Evolutionary conservation across 2,113 vertebrate species (phyloP), one percentile per base, ranked within the genome.

Genomic region (Ondatra zibethicus): DNA sequence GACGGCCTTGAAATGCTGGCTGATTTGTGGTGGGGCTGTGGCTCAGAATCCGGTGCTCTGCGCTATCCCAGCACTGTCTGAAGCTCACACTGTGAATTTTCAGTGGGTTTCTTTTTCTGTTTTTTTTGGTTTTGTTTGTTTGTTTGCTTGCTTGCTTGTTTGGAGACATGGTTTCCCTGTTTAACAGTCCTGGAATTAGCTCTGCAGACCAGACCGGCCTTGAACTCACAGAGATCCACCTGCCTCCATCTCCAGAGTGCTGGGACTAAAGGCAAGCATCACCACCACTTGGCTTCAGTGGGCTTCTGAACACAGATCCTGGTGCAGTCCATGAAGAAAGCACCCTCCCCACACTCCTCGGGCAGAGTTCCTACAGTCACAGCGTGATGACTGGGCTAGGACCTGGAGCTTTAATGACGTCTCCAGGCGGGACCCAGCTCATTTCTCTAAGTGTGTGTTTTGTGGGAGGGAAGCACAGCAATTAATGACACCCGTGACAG

Each of bases 381-480:
- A 33, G 52, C 63, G 39, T 58, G 50, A 16, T 42, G n/a, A 39
- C 3, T n/a, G 36, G 87, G 36, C n/a, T 2, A 70, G 72, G 50
- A 55, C 68, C 1, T 7, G 8, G 29, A 5, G 0, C 63, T 58
- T 87, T 89, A 45, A 66, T 16, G 50, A 45, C 29, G 42, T 80
- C 33, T 21, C 86, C 0, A 1, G 65, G 3, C 50, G 2, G 55
- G 29, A 27, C 42, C 39, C 2, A 89, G 78, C 33, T 85, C 87
- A 88, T 88, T 91, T 91, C 61, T 89, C 72, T 85, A 45, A 95
- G 87, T 80, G 58, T 91, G 42, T 72, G 80, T 39, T 81, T 6
- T 17, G 39, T 7, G 33, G 66, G 17, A 78, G 42, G 92, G 19
- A 45, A 27, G 29, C 80, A 70, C 36, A 73, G 75, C 52, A 88